These are phyloP conservation scores for Drosophila melanica DNA, from an alignment of 1,140 invertebrate genomes.

Conservation along the genomic window DNA sequence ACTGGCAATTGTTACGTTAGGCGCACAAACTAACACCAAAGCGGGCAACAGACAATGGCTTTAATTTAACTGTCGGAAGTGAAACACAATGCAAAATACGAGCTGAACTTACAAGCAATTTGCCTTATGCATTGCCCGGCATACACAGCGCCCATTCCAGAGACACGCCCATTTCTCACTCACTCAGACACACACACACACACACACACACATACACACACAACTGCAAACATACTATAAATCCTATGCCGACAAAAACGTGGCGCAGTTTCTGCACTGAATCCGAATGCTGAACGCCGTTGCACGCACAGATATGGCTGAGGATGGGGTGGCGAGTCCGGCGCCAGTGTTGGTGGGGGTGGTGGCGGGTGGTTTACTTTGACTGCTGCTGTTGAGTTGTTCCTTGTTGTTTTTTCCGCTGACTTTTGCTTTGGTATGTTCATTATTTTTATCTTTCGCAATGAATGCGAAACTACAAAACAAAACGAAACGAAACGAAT, in stretches of 20 bases:
- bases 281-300: constrained; percentile 58
- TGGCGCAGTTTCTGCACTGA: constrained; percentile 65
- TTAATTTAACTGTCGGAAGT: constrained; percentile 84
- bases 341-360: background rate
- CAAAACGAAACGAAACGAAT: constrained; percentile 72
- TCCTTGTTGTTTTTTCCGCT: constrained; percentile 56
- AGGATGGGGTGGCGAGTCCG: constrained; percentile 7
- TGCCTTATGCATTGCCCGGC: constrained; percentile 68
- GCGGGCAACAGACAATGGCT: constrained; percentile 71
- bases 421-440: constrained; percentile 81
- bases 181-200: constrained; percentile 42
- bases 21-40: constrained; percentile 56
- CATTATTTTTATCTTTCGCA: constrained; percentile 82
- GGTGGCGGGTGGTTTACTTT: constrained; percentile 35
- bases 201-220: constrained; percentile 42
- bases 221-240: constrained; percentile 61
- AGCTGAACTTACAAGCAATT: constrained; percentile 80
- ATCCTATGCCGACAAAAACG: constrained; percentile 76
- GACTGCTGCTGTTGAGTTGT: constrained; percentile 60
- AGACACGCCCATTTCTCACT: constrained; percentile 65
- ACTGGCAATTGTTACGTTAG: constrained; percentile 77
- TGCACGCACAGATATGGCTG: constrained; percentile 64
- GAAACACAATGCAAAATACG: constrained; percentile 80
- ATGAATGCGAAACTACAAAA: constrained; percentile 76
- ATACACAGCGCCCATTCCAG: background rate